Conservation (phyloP, 2,797 vertebrate species). For the Poecilia wingei region DNA sequence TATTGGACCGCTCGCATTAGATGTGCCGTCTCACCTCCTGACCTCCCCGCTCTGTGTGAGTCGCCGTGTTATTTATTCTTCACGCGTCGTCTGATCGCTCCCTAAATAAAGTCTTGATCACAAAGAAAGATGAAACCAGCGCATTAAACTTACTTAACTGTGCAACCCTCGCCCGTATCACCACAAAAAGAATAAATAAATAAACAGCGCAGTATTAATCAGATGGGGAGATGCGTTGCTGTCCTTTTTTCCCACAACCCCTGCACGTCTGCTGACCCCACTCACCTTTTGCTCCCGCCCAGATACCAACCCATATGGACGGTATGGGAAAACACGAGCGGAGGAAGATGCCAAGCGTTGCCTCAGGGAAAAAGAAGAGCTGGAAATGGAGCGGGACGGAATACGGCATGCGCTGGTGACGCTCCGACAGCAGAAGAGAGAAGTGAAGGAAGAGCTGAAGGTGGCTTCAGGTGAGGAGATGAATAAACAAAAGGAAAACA, state of each 20-base stretch:
- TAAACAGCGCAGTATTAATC: not conserved
- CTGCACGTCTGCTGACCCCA: conserved; percentile 49
- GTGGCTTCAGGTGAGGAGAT: conserved; percentile 80
- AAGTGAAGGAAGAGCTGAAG: conserved; percentile 88
- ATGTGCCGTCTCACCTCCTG: conserved; percentile 52
- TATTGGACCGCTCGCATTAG: conserved; percentile 68
- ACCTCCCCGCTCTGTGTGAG: conserved; percentile 42
- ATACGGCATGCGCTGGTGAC: conserved; percentile 85
- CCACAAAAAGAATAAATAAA: not conserved
- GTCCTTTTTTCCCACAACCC: conserved; percentile 68
- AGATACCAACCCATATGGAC: conserved; percentile 92
- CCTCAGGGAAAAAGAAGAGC: conserved; percentile 89
- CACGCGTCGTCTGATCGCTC: conserved; percentile 11
- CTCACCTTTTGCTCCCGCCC: conserved; percentile 57
- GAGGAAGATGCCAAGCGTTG: conserved; percentile 94
- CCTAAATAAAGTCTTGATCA: not conserved
- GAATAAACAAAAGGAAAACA: not conserved
- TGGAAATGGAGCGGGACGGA: conserved; percentile 88
- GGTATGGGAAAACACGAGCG: conserved; percentile 94
- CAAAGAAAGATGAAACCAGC: not conserved
- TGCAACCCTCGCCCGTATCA: not conserved
- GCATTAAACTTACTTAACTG: not conserved
- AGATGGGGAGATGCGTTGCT: conserved; percentile 2
- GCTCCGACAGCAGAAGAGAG: conserved; percentile 88
- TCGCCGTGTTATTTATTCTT: conserved; percentile 29